Conservation (phyloP, 2,113 vertebrate species). For the Falcunculus frontatus region DNA sequence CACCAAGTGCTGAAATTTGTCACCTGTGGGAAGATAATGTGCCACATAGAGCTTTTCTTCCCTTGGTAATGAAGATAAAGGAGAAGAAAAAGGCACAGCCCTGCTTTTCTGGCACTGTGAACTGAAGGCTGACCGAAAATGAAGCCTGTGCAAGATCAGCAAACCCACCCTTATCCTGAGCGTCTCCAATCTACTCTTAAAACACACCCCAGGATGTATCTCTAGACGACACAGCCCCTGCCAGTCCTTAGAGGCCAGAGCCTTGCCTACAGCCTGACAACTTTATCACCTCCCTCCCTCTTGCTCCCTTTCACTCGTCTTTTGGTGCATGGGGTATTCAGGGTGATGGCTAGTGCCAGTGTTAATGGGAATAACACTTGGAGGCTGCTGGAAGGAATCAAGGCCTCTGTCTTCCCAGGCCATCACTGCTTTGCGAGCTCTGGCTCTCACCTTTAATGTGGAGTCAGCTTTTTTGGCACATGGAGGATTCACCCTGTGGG, state of each 20-base stretch:
- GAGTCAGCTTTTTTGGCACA: constrained; percentile 52
- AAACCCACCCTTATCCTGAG: background rate
- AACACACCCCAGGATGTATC: background rate
- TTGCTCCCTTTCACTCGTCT: background rate
- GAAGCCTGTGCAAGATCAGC: background rate
- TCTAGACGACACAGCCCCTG: background rate
- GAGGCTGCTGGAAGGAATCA: constrained; percentile 12
- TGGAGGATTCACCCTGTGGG: constrained; percentile 49
- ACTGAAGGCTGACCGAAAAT: background rate
- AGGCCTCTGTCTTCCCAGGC: constrained; percentile 23
- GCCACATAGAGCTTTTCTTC: background rate
- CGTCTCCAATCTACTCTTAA: background rate
- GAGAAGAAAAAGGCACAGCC: background rate
- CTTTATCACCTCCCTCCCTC: constrained; percentile 33
- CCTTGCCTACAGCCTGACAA: constrained; percentile 22
- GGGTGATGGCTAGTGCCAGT: background rate
- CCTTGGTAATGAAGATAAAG: background rate
- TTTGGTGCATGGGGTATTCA: constrained; percentile 30
- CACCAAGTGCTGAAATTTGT: background rate
- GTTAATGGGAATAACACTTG: constrained; percentile 40
- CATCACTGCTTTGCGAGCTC: constrained; percentile 18
- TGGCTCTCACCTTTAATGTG: constrained; percentile 62
- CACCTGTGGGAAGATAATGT: background rate
- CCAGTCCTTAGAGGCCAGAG: background rate
- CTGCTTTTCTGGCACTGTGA: background rate